Percentiles rank a stretch among this genome's conserved stretches.
These are phyloP conservation scores for Tetanocera ferruginea DNA, from an alignment of 2,888 invertebrate genomes.

Conservation along the genomic window DNA sequence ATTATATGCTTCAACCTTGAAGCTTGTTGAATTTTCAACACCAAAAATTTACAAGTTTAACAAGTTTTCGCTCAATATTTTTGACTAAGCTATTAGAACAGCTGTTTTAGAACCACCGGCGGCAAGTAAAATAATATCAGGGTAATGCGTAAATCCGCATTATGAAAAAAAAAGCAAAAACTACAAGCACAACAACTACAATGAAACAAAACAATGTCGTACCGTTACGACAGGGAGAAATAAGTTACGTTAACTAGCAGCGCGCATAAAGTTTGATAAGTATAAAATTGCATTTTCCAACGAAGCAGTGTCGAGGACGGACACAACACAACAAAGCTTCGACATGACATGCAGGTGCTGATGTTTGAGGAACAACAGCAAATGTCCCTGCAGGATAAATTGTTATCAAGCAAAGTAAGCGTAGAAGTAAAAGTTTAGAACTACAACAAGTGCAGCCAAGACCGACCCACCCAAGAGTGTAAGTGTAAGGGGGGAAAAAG, in stretches of 20 bases:
- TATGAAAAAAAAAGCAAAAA: background rate
- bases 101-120: background rate
- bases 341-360: slow-evolving; percentile 6
- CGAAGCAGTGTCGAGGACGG: background rate
- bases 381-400: slow-evolving; percentile 26
- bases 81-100: too few relatives aligned
- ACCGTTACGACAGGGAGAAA: background rate
- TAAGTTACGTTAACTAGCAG: background rate
- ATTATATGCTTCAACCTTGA: too few relatives aligned
- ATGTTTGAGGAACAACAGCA: slow-evolving; percentile 10
- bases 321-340: background rate
- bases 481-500: background rate
- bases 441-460: background rate
- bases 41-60: too few relatives aligned
- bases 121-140: background rate
- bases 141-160: slow-evolving; percentile 1
- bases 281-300: background rate
- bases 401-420: slow-evolving; percentile 22
- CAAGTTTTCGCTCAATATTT: too few relatives aligned
- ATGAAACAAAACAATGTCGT: background rate
- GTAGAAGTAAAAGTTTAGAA: slow-evolving; percentile 12
- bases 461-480: background rate
- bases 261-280: background rate
- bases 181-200: background rate
- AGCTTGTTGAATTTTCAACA: too few relatives aligned